A percentile compares a stretch with the other conserved stretches of the same genome.
Evolutionary conservation across 2,113 vertebrate species (phyloP).

Genomic region (Carettochelys insculpta): DNA sequence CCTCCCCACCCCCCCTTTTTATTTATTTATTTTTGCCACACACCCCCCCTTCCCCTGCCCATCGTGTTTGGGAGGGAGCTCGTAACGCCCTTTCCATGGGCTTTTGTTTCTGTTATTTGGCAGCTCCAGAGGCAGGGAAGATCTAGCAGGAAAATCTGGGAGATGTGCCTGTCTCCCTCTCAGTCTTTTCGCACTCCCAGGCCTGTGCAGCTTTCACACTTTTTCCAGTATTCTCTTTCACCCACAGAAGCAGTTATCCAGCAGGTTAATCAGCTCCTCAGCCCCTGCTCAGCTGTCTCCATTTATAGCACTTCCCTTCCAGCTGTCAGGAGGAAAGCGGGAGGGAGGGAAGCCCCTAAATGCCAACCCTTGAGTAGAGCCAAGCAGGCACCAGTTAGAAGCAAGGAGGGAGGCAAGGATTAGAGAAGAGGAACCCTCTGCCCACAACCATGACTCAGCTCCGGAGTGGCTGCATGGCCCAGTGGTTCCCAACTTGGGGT

Average conservation of each 20-base stretch:
- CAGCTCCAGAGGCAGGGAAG: conserved; percentile 67
- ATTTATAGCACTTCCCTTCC: background rate
- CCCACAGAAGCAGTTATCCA: background rate
- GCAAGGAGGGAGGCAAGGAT: background rate
- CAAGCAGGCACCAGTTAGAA: background rate
- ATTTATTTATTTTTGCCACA: background rate
- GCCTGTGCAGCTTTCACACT: conserved; percentile 16
- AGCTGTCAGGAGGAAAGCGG: background rate
- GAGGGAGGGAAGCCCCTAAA: background rate
- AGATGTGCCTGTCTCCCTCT: conserved; percentile 40
- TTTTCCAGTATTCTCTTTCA: conserved; percentile 31
- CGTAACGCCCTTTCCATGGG: conserved; percentile 12
- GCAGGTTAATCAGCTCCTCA: conserved; percentile 15
- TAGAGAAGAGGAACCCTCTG: background rate
- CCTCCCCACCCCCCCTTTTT: background rate
- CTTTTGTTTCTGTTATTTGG: conserved; percentile 60
- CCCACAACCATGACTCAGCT: fast-evolving
- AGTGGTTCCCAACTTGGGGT: too few relatives aligned
- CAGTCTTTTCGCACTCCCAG: conserved; percentile 21
- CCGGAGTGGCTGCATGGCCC: background rate
- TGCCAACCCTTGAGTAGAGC: background rate
- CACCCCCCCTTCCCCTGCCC: too few relatives aligned
- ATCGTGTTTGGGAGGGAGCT: conserved; percentile 40
- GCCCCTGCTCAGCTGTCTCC: background rate
- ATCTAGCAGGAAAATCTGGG: conserved; percentile 45